Base-by-base conservation (phyloP, 2,113 vertebrate species). In the Vimba vimba region DNA sequence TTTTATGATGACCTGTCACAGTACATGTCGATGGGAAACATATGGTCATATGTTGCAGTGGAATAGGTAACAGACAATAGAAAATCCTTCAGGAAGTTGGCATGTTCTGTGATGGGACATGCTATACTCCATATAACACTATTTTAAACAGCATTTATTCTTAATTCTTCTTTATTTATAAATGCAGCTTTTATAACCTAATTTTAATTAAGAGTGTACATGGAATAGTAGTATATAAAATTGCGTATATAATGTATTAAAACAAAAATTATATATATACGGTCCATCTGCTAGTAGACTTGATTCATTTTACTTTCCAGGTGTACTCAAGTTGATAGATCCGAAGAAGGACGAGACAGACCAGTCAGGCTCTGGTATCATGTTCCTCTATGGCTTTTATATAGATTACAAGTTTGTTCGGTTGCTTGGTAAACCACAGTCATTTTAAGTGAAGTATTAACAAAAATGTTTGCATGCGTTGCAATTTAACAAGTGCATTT, bases 371-470 rank as follows among this genome's bases (percentile, higher is more conserved):
- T 52, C 13, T 25, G 3, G 74, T 77, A 21, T 77, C 25, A 27
- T 77, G 47, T 76, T 76, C 25, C 74, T 76, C 30, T 19, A 19
- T 52, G 47, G 25, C 25, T 55, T 55, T 21, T n/a, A 47, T 52
- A 76, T 52, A 50, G 74, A 52, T 76, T 52, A 55, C 47, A 27
- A 52, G 47, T 25, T 52, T 74, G 23, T 74, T 74, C 5, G 1
- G 1, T 25, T 69, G 59, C 21, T 76, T 80, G 79, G 45, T 73
- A 45, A 39, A 81, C 79, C 89, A 82, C 75, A 82, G 7, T 69
- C 73, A 23, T 52, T 19, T 30, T 62, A 33, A 66, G 36, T n/a
- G 82, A 50, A 30, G 19, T 57, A 83, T 86, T 76, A 79, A 47
- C 36, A 4, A 8, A 50, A 83, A 73, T n/a, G 77, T 64, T 64